These are phyloP conservation scores for Cyanoderma ruficeps DNA, from an alignment of 2,113 vertebrate genomes.

Conservation along the genomic window DNA sequence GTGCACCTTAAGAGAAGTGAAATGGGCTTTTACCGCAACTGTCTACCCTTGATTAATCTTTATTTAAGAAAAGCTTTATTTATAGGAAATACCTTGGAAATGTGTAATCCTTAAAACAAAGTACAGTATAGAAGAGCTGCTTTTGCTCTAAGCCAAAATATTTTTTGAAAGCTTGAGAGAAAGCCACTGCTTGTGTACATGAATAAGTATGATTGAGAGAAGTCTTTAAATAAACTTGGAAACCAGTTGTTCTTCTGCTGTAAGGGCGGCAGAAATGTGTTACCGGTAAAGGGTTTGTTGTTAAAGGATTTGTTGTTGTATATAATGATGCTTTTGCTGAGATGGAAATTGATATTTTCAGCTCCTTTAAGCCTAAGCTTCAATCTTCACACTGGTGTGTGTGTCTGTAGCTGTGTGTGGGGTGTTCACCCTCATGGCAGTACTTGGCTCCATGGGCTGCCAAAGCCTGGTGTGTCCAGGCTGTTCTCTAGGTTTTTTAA, in stretches of 20 bases:
- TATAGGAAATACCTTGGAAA: conserved; percentile 6
- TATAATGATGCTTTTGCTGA: not conserved
- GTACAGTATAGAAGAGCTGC: not conserved
- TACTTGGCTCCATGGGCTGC: accelerated
- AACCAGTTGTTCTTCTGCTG: not conserved
- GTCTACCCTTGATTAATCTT: not conserved
- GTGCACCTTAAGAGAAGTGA: not conserved
- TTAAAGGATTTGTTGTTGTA: not conserved
- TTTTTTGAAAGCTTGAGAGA: not conserved
- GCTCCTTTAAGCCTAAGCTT: not conserved
- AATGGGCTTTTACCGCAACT: not conserved
- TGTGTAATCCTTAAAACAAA: conserved; percentile 14
- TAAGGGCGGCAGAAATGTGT: not conserved
- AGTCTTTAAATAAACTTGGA: not conserved
- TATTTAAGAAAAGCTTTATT: conserved; percentile 30
- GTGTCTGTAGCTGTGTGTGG: not conserved
- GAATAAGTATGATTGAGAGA: not conserved
- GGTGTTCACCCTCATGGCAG: not conserved
- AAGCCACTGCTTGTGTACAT: not conserved
- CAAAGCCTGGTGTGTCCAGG: not conserved
- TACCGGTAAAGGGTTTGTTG: not conserved
- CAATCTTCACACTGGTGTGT: accelerated
- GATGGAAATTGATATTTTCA: not conserved
- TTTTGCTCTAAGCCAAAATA: not conserved
- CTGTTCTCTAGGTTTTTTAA: not conserved